These are phyloP conservation scores for Plusia festucae DNA, from an alignment of 2,888 invertebrate species.

Conservation along the genomic window DNA sequence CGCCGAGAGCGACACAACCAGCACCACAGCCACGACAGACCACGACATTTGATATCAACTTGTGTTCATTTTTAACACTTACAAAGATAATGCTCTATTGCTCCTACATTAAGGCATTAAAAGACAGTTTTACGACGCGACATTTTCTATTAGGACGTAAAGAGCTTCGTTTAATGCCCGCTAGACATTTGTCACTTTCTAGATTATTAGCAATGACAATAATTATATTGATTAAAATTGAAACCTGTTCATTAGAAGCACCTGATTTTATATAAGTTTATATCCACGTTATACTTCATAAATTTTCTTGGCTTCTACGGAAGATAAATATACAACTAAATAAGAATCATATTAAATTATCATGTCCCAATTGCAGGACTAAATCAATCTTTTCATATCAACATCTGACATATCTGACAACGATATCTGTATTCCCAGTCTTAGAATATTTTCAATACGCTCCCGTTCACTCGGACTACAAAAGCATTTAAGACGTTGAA, in stretches of 20 bases:
- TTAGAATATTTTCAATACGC: constrained; percentile 27
- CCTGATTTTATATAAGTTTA: constrained; percentile 64
- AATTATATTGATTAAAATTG: constrained; percentile 65
- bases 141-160: constrained; percentile 67
- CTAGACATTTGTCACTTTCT: constrained; percentile 66
- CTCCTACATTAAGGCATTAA: constrained; percentile 78
- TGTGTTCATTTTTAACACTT: constrained; percentile 75
- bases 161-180: constrained; percentile 70
- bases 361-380: constrained; percentile 26
- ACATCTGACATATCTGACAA: constrained; percentile 28
- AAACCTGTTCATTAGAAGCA: constrained; percentile 68
- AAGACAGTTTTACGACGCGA: constrained; percentile 63
- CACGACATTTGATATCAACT: constrained; percentile 67
- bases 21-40: constrained; percentile 37
- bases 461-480: constrained; percentile 19
- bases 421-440: constrained; percentile 20
- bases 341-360: constrained; percentile 25
- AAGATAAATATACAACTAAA: constrained; percentile 52
- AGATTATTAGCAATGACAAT: constrained; percentile 62
- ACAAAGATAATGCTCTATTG: constrained; percentile 75
- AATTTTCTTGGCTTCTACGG: constrained; percentile 45
- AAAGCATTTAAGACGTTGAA: constrained; percentile 36
- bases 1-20: constrained; percentile 4
- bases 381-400: constrained; percentile 27
- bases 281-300: constrained; percentile 48